Evolutionary conservation across 2,797 vertebrate genomes (phyloP), one percentile per base, ranked within the genome.

Genomic region (Spea hammondii): DNA sequence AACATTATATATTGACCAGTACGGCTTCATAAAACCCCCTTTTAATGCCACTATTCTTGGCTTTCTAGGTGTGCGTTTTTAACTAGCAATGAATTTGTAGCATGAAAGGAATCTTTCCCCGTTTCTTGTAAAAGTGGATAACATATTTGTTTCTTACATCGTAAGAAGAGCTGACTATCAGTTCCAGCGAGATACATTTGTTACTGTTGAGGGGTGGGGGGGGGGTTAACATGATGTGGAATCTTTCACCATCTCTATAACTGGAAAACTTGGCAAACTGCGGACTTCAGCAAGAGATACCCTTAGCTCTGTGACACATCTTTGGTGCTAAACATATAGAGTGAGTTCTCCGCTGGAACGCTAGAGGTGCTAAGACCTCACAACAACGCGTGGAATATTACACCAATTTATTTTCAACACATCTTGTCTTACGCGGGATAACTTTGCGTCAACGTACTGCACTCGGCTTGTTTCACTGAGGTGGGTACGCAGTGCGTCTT

Each of bases 241-340:
- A 71, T 6, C 8, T 46, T 51, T 65, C 44, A 65, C 14, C 13
- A 62, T 45, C 14, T 77, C 76, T 48, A 80, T 70, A 80, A 80
- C 68, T 80, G 73, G 73, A 80, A 70, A 46, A 50, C 32, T 2
- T 32, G 32, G 32, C 32, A 32, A 32, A 32, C 32, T 12, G 75
- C 72, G 11, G 57, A 65, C 55, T 17, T 62, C 11, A 67, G 45
- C 51, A 53, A 10, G 14, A 44, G 14, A 48, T 48, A 5, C 50
- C n/a, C 45, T 54, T 70, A 50, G 50, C 17, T 14, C 13, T 69
- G 32, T 54, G 68, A 32, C 51, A 17, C 45, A 76, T 72, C 74
- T 76, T 9, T 65, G 79, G 79, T 80, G 73, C 79, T 80, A 76
- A 72, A 78, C 70, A 67, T 80, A 14, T 14, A 6, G 47, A 72